Evolutionary conservation across 2,797 vertebrate genomes (phyloP), one percentile per base, ranked within the genome.

Genomic region (Coracias cyanogaster): DNA sequence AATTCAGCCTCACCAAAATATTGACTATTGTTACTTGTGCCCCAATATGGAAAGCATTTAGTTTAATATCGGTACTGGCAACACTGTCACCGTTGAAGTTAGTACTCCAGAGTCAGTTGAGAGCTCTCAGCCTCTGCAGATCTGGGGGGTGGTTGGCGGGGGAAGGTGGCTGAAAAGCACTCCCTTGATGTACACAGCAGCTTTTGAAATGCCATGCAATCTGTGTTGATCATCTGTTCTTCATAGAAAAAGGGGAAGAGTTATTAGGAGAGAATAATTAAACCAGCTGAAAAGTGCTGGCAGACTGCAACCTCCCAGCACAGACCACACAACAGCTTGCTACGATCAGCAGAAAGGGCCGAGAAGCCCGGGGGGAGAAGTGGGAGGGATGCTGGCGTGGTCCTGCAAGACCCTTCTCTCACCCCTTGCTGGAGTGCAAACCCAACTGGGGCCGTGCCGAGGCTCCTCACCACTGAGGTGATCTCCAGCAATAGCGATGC

Each of bases 261-360:
- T 97, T 97, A 94, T 97, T 97, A 96, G 20, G 86, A 95, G 94
- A 93, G 94, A 97, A 96, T 96, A 97, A 98, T 97, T 96, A 98
- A 97, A 86, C 55, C 95, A 92, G 73, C 89, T 96, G 96, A 97
- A 97, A 81, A 87, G 93, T 65, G 83, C 79, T 97, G 97, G 96
- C 97, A 97, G 95, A 67, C 96, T 96, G 37, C 84, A 95, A 17
- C 74, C 85, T 82, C 72, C 72, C 94, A 61, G 58, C 25, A 26
- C 73, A 69, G 95, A 92, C 94, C 95, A 95, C 93, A 95, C 94
- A 96, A 93, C 84, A 97, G 96, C 91, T 94, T 96, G 83, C 96
- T 96, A 73, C 5, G 48, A 94, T 97, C 97, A 97, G 96, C 91
- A 96, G 93, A 94, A 96, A 95, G 72, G 89, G 60, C 28, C 1